phyloP scores from a whole-genome alignment of 2,797 vertebrate species.

The Periparus ater region DNA sequence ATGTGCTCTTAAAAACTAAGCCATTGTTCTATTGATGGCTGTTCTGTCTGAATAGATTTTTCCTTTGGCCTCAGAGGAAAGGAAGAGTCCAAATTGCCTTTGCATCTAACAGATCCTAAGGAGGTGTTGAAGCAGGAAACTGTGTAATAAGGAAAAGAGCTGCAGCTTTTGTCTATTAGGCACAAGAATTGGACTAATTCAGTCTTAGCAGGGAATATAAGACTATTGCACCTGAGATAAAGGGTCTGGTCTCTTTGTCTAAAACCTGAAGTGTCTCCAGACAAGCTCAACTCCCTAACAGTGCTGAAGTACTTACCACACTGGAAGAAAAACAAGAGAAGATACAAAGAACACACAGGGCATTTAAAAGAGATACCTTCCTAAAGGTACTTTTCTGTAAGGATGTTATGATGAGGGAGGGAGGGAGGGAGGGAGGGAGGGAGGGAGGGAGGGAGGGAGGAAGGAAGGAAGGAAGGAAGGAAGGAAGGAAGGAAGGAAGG shows the following conservation, averaged over 20 bases:
- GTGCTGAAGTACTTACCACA: not conserved
- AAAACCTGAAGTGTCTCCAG: not conserved
- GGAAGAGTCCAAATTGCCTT: not conserved
- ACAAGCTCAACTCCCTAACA: not conserved
- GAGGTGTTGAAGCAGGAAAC: not conserved
- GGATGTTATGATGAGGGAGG: not conserved
- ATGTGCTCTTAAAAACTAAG: not conserved
- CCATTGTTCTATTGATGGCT: not conserved
- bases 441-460: not conserved
- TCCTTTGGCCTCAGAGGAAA: not conserved
- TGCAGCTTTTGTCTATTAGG: not conserved
- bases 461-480: not conserved
- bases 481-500: not conserved
- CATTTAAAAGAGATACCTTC: not conserved
- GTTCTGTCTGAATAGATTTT: constrained; percentile 10
- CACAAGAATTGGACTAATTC: not conserved
- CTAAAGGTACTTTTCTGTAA: not conserved
- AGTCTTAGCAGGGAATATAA: not conserved
- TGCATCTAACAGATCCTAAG: not conserved
- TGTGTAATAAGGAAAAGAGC: constrained; percentile 23
- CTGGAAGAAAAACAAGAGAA: not conserved
- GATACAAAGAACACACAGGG: not conserved
- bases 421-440: too few species aligned
- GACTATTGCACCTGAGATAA: not conserved
- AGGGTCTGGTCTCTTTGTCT: not conserved